Conservation (phyloP, 2,113 vertebrate genomes). For the Tragelaphus imberbis region DNA sequence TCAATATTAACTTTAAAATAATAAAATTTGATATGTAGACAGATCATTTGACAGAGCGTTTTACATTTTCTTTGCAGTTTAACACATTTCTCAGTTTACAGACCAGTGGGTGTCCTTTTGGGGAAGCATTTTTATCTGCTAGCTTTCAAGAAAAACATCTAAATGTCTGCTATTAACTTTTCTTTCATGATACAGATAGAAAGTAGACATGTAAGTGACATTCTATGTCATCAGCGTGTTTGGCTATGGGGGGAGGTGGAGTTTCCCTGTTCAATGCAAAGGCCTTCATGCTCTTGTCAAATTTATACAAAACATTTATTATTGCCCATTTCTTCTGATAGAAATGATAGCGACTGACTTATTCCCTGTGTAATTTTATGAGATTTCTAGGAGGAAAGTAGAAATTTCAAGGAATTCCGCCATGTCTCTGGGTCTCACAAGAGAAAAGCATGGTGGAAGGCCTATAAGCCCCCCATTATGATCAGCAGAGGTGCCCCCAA, state of each 20-base stretch:
- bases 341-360: background rate
- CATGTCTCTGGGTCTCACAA: background rate
- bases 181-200: background rate
- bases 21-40: background rate
- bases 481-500: conserved; percentile 16
- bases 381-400: conserved; percentile 35
- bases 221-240: background rate
- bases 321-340: background rate
- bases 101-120: background rate
- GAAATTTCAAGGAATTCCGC: background rate
- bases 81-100: background rate
- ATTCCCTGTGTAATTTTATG: background rate
- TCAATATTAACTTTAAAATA: background rate
- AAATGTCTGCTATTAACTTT: background rate
- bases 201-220: background rate
- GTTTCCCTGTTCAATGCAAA: background rate
- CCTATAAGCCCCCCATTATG: background rate
- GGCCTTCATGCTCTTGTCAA: background rate
- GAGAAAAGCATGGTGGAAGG: background rate
- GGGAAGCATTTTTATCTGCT: background rate
- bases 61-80: background rate
- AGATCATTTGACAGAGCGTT: background rate
- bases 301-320: background rate
- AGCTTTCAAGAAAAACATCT: conserved; percentile 21
- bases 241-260: fast-evolving